phyloP scores from a whole-genome alignment of 2,797 vertebrate species.

The Schizothorax lantsangensis region DNA sequence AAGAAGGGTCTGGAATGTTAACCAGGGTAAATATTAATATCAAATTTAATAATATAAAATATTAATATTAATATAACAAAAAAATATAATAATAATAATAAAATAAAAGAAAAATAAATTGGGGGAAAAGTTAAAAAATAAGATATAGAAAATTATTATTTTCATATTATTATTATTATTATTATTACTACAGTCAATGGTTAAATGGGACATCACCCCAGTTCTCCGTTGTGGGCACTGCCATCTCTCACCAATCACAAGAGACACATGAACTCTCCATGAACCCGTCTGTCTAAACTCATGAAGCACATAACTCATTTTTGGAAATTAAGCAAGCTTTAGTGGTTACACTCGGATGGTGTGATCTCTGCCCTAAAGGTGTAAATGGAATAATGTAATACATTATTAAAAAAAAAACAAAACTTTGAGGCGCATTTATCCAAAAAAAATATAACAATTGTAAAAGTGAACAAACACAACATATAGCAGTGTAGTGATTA shows the following conservation, averaged over 20 bases:
- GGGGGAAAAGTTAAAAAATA: not conserved
- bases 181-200: not conserved
- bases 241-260: slow-evolving; percentile 37
- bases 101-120: not conserved
- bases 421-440: not conserved
- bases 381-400: not conserved
- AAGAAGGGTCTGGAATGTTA: not conserved
- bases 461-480: not conserved
- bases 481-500: not conserved
- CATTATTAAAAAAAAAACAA: not conserved
- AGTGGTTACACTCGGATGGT: slow-evolving; percentile 4
- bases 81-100: not conserved
- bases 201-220: slow-evolving; percentile 7
- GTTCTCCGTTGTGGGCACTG: slow-evolving; percentile 12
- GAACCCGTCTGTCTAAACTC: slow-evolving; percentile 68
- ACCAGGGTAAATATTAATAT: not conserved
- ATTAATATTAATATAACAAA: no score
- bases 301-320: slow-evolving; percentile 61
- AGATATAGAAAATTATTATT: not conserved
- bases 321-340: slow-evolving; percentile 63
- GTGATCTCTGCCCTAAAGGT: slow-evolving; percentile 19
- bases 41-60: not conserved
- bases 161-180: not conserved
- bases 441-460: not conserved
- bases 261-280: slow-evolving; percentile 70